These are phyloP conservation scores for Adelognathus sp. DNA, from an alignment of 2,888 invertebrate species.

Conservation along the genomic window DNA sequence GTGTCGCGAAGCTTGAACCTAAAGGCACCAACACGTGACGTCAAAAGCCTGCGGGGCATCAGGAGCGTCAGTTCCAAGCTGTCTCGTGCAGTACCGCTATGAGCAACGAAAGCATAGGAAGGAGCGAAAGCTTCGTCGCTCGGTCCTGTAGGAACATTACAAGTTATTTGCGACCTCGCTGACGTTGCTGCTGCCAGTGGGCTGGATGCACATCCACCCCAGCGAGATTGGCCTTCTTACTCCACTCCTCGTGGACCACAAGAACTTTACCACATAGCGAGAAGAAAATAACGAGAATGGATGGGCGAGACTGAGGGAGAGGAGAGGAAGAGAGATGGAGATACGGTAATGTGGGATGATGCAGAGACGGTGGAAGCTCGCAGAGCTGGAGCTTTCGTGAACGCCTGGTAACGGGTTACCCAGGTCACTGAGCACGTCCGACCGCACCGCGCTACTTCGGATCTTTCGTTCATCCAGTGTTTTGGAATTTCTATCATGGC, in stretches of 20 bases:
- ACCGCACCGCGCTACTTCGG: conserved; percentile 12
- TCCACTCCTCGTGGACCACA: conserved; percentile 50
- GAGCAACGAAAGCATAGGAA: conserved; percentile 22
- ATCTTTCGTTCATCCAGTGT: conserved; percentile 17
- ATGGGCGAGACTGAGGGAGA: conserved; percentile 44
- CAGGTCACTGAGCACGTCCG: conserved; percentile 21
- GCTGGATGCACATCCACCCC: conserved; percentile 42
- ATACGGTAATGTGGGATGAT: conserved; percentile 31
- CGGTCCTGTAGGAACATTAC: conserved; percentile 54
- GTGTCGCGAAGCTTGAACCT: conserved; percentile 13
- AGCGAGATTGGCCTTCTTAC: conserved; percentile 57
- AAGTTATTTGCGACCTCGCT: conserved; percentile 60
- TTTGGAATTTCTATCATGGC: neutral
- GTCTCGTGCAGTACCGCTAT: neutral
- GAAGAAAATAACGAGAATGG: conserved; percentile 64
- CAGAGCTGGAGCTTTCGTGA: conserved; percentile 30
- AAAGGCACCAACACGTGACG: conserved; percentile 42
- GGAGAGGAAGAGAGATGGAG: neutral
- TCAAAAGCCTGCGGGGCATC: conserved; percentile 19
- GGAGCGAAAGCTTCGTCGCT: conserved; percentile 46
- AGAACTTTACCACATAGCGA: conserved; percentile 52
- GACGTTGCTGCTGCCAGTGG: conserved; percentile 43
- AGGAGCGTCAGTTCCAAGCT: conserved; percentile 37
- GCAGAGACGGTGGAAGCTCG: conserved; percentile 9
- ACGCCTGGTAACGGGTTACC: conserved; percentile 18